Evolutionary conservation across 2,797 vertebrate species (phyloP), one percentile per base, ranked within the genome.

Genomic region (Trematomus bernacchii): DNA sequence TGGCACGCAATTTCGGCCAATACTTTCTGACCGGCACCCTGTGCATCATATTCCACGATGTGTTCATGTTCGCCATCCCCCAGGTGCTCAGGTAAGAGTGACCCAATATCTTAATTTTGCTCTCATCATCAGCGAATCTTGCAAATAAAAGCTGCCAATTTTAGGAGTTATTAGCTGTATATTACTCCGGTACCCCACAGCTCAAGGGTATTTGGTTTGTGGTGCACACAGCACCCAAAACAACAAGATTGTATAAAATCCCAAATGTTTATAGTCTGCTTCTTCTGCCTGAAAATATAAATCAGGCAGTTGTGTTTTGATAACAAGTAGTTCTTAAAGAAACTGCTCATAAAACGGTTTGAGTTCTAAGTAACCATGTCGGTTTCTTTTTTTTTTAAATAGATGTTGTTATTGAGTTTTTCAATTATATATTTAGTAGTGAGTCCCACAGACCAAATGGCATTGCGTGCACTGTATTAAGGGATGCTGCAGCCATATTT

Each of bases 51-150:
- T 83, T 95, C 89, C 95, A 97, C 1, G 97, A 98, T 37, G 82
- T 94, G 79, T 97, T 98, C 93, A 95, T 97, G 95, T 99, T 99
- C 67, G 89, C 96, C 53, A 92, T 96, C 66, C 98, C 97, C 1
- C 96, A 96, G 83, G 93, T 98, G 63, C 93, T 99, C 74, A 97
- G 97, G 98, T 99, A 88, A 81, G 15, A 63, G 37, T 55, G 14
- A 8, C 58, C 42, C 21, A 37, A 62, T 37, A 30, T 23, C 53
- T 15, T 12, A 19, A 63, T 54, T 69, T 43, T 47, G 47, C 53
- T 70, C 18, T 61, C 12, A 55, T 0, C 23, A 15, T 16, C 12
- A 62, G 42, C 40, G 21, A 66, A 13, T 47, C 44, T 65, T 43
- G n/a, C 16, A 55, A 15, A 27, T 55, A 65, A 23, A 2, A 55